Percentiles rank a stretch among this genome's conserved stretches.
These are phyloP conservation scores for Drosophila atroscutellata DNA, from an alignment of 2,888 invertebrate genomes.

Conservation along the genomic window DNA sequence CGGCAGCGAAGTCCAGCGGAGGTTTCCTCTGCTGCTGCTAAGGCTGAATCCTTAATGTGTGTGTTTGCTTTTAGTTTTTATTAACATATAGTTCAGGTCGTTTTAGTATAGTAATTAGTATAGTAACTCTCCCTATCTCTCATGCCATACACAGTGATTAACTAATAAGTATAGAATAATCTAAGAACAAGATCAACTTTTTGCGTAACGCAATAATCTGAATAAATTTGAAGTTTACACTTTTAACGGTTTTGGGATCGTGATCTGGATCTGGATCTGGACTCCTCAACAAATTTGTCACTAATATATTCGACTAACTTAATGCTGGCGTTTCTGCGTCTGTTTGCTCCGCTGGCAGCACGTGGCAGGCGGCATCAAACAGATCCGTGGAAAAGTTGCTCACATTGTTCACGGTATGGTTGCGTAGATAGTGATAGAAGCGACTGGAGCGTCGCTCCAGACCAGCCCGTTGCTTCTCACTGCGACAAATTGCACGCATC, in stretches of 20 bases:
- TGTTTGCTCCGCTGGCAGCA: constrained; percentile 48
- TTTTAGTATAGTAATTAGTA: constrained; percentile 43
- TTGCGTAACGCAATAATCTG: constrained; percentile 52
- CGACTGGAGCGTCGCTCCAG: constrained; percentile 89
- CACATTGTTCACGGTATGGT: constrained; percentile 84
- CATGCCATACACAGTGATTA: constrained; percentile 31
- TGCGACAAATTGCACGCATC: constrained; percentile 89
- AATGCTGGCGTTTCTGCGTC: background rate
- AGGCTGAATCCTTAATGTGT: background rate
- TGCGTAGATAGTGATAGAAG: constrained; percentile 92
- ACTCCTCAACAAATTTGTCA: constrained; percentile 28
- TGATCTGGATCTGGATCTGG: background rate
- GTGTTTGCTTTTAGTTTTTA: constrained; percentile 23
- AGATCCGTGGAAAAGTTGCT: constrained; percentile 85
- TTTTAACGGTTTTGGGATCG: background rate
- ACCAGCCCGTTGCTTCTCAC: constrained; percentile 87
- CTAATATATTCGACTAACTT: constrained; percentile 43
- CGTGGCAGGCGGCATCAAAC: constrained; percentile 85
- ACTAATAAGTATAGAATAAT: constrained; percentile 32
- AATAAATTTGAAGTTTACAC: constrained; percentile 24
- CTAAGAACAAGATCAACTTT: constrained; percentile 50
- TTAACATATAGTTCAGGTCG: constrained; percentile 58
- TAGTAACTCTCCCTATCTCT: constrained; percentile 15
- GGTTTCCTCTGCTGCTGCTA: constrained; percentile 54
- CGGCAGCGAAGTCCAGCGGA: constrained; percentile 24